Conservation (phyloP, 2,888 invertebrate genomes). For the Rhimphoctona megacephalus region DNA sequence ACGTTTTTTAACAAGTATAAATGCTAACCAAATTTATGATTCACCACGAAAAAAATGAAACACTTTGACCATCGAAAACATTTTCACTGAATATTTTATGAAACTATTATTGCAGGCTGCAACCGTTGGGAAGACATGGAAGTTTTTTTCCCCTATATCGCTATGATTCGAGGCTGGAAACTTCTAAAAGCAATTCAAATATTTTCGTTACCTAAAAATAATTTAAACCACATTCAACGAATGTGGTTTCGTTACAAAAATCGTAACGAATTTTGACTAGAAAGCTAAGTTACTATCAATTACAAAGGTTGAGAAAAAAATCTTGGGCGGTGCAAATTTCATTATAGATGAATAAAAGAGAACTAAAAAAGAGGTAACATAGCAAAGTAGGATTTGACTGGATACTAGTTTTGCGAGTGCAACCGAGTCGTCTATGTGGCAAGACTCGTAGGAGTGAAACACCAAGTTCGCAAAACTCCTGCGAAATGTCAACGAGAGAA, state of each 20-base stretch:
- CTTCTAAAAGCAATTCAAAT: neutral
- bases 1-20: neutral
- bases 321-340: neutral
- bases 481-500: constrained; percentile 46
- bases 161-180: neutral
- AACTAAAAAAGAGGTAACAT: neutral
- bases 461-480: constrained; percentile 27
- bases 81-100: neutral
- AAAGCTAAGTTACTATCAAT: neutral
- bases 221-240: neutral
- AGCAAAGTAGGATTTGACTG: constrained; percentile 21
- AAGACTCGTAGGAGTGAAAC: constrained; percentile 38
- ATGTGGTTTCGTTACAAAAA: neutral
- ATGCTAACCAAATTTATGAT: neutral
- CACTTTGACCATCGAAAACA: neutral
- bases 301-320: neutral
- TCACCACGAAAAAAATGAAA: neutral
- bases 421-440: constrained; percentile 37
- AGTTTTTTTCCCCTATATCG: neutral
- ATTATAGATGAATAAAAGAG: neutral
- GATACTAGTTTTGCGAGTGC: constrained; percentile 29
- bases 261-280: too few species aligned
- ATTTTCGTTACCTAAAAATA: neutral
- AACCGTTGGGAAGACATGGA: neutral
- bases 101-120: constrained; percentile 2